Evolutionary conservation across 2,888 invertebrate genomes (phyloP).

Genomic region (Apamea anceps): DNA sequence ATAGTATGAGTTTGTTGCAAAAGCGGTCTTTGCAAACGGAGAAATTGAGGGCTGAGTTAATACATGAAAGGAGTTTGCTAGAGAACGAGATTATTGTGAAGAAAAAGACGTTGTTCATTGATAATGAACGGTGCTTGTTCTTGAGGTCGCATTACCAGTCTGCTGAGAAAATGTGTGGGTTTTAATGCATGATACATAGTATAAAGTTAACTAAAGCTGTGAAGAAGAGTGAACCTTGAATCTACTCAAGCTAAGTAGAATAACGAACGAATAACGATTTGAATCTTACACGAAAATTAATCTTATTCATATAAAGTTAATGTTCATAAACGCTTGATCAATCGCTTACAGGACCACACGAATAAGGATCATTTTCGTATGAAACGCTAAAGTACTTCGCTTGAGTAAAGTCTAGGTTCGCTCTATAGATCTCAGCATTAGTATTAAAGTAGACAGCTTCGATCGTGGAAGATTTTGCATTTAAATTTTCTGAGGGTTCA

Average conservation of each 20-base stretch:
- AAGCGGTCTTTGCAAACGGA: conserved; percentile 83
- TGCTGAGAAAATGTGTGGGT: conserved; percentile 86
- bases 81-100: conserved; percentile 87
- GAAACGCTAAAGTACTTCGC: not conserved
- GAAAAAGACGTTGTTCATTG: conserved; percentile 83
- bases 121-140: conserved; percentile 84
- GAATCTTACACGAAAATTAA: not conserved
- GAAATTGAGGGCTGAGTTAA: conserved; percentile 82
- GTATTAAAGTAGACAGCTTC: not conserved
- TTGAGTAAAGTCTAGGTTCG: not conserved
- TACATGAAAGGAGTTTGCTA: conserved; percentile 82
- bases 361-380: not conserved
- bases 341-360: not conserved
- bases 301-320: not conserved
- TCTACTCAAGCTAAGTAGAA: not conserved
- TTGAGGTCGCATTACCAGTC: conserved; percentile 86
- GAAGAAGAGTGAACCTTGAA: not conserved
- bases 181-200: conserved; percentile 65
- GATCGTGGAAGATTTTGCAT: not conserved
- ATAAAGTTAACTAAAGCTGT: not conserved
- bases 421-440: not conserved
- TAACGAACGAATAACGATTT: too few species aligned
- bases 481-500: not conserved
- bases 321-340: too few species aligned
- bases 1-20: conserved; percentile 84